Evolutionary conservation across 2,797 vertebrate species (phyloP).

Genomic region (Tangara arthus): DNA sequence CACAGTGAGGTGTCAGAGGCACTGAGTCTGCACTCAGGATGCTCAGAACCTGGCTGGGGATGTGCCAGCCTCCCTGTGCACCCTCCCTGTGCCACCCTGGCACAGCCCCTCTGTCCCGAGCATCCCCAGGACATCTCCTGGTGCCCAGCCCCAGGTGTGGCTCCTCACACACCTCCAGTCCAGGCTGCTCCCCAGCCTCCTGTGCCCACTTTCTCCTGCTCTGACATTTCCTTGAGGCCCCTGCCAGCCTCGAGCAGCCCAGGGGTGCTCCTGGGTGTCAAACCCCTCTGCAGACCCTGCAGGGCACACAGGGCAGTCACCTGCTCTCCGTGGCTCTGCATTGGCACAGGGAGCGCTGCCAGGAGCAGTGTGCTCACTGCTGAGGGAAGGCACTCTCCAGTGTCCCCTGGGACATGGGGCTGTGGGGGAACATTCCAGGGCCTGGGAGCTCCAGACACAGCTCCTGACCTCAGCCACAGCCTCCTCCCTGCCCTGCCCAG

Average conservation of each 20-base stretch:
- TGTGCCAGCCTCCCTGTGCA: no score
- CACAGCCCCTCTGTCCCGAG: not conserved
- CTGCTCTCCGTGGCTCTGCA: not conserved
- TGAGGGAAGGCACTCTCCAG: fast-evolving
- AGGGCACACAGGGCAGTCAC: not conserved
- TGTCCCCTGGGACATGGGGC: not conserved
- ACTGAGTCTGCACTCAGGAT: no score
- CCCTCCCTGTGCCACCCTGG: not conserved
- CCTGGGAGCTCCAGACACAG: not conserved
- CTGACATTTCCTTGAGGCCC: not conserved
- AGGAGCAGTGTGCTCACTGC: fast-evolving
- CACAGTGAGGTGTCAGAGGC: no score
- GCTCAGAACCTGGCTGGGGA: no score
- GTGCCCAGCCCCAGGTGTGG: not conserved
- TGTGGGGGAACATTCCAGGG: not conserved
- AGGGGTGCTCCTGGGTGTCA: fast-evolving
- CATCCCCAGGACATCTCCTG: not conserved
- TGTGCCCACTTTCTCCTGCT: not conserved
- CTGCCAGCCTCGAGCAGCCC: not conserved
- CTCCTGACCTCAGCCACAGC: not conserved
- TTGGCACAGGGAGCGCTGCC: not conserved
- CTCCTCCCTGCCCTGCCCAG: not conserved
- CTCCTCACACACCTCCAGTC: not conserved
- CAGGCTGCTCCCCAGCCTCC: not conserved
- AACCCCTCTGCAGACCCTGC: fast-evolving